Evolutionary conservation across 2,113 vertebrate genomes (phyloP).

Genomic region (Oryzias melastigma): DNA sequence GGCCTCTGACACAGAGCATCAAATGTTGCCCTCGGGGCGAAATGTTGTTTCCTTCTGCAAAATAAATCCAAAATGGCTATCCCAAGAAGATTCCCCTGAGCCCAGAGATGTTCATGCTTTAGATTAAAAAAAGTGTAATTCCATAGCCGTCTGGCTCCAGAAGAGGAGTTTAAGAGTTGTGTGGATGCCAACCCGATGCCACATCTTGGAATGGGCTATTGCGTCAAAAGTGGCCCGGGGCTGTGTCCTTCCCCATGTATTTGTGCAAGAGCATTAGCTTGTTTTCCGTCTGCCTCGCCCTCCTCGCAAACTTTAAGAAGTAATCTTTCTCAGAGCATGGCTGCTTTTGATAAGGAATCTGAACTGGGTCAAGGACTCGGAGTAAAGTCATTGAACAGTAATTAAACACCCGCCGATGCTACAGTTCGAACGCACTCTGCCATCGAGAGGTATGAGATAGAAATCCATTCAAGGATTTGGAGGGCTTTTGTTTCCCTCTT

Average conservation of each 20-base stretch:
- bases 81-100: constrained; percentile 73
- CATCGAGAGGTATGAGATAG: constrained; percentile 68
- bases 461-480: constrained; percentile 77
- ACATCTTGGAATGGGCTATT: constrained; percentile 88
- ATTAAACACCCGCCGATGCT: constrained; percentile 67
- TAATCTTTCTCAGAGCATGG: constrained; percentile 74
- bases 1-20: constrained; percentile 61
- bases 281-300: constrained; percentile 55
- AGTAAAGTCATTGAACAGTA: constrained; percentile 74
- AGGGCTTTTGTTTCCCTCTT: constrained; percentile 72
- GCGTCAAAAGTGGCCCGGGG: constrained; percentile 79
- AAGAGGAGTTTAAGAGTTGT: constrained; percentile 79
- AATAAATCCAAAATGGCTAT: constrained; percentile 72
- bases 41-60: constrained; percentile 54
- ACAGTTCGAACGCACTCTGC: constrained; percentile 63
- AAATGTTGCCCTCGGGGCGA: constrained; percentile 61
- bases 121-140: constrained; percentile 89
- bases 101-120: constrained; percentile 77
- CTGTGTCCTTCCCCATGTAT: constrained; percentile 74
- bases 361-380: constrained; percentile 81
- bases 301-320: constrained; percentile 73
- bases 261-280: constrained; percentile 69
- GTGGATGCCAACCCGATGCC: constrained; percentile 81
- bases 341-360: constrained; percentile 76
- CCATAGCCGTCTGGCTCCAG: constrained; percentile 85